phyloP scores from a whole-genome alignment of 1,140 invertebrate species.

The Rhagoletis zephyria region DNA sequence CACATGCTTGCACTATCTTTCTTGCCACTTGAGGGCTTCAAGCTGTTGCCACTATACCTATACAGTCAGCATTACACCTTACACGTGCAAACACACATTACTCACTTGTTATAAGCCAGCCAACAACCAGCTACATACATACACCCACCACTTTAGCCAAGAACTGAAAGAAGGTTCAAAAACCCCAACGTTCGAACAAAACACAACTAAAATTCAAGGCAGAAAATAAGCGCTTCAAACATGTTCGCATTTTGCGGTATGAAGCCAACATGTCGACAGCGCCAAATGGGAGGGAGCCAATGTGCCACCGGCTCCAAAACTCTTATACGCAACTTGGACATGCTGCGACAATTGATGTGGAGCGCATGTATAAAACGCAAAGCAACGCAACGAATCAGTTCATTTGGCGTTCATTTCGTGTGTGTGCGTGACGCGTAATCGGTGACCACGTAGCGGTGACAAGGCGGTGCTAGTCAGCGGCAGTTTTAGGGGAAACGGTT shows the following conservation, averaged over 20 bases:
- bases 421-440: conserved; percentile 11
- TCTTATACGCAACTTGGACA: neutral
- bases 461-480: neutral
- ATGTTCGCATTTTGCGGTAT: neutral
- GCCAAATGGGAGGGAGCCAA: neutral
- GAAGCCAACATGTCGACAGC: neutral
- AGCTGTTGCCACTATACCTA: neutral
- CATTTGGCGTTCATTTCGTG: conserved; percentile 26
- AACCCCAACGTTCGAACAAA: conserved; percentile 43
- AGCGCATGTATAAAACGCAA: neutral
- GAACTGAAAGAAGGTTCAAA: conserved; percentile 17
- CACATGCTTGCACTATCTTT: neutral
- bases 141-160: neutral
- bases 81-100: too few species aligned
- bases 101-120: neutral
- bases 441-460: neutral
- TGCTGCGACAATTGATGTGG: neutral
- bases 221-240: neutral
- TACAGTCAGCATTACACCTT: too few species aligned
- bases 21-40: neutral
- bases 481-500: neutral
- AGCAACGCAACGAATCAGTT: neutral
- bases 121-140: neutral
- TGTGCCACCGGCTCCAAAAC: neutral
- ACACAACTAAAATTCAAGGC: conserved; percentile 21